Base-by-base conservation (phyloP, 2,797 vertebrate genomes). In the Prunella strophiata region DNA sequence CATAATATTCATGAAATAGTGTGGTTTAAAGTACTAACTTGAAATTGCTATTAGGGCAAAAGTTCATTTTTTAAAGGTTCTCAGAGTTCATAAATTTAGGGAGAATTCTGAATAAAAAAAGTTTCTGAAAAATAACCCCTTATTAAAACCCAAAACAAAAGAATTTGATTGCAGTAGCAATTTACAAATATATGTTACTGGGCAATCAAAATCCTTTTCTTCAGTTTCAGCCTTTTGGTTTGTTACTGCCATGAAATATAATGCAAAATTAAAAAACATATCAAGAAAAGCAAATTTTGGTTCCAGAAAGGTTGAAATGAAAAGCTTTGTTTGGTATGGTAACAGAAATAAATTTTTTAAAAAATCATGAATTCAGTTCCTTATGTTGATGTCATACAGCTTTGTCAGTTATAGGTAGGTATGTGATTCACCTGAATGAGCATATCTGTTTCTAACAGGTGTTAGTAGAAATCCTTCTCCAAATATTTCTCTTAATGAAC, bases 381-480 rank as follows among this genome's bases (percentile, higher is more conserved):
- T 68, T 54, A 30, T n/a, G 9, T 10, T 48, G 54, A 32, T 42
- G 7, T 25, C 20, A 50, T 21, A 42, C 13, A 54, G 1, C 7
- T 89, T 87, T 72, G 17, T 27, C 18, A 59, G 0, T 30, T 62
- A 16, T 9, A 70, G 11, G 11, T 30, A 20, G 6, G 47, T 1
- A 0, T 4, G 1, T 38, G 23, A 32, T 47, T 71, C 25, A 54
- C 13, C 15, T 38, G 16, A 70, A 42, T 0, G 3, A 78, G 5
- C 4, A 0, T 38, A 66, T 68, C 27, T 63, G 3, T 42, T 91
- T 75, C 51, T 70, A 27, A 74, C 11, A 74, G 38, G 13, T 90
- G 16, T 38, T 78, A 34, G 38, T 32, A 78, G 55, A 70, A 89
- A 67, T 52, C 0, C 0, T 34, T 62, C 40, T 85, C 16, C 51